Conservation (phyloP, 2,797 vertebrate genomes). For the Linurgus olivaceus region DNA sequence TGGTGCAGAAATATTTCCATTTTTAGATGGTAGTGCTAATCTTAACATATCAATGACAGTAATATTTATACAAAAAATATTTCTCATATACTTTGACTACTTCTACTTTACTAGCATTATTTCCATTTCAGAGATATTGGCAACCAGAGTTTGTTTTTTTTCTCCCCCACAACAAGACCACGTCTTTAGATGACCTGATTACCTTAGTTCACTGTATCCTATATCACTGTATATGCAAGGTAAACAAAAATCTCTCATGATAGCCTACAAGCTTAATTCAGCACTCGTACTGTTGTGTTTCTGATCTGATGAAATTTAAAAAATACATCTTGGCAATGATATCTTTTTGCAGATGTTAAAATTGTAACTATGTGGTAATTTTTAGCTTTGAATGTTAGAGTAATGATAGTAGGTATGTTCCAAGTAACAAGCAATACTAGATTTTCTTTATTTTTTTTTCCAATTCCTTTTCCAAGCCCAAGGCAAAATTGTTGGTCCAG, state of each 20-base stretch:
- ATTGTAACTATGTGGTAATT: neutral
- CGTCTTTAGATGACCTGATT: neutral
- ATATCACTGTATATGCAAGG: neutral
- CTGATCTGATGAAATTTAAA: neutral
- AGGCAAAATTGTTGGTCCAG: neutral
- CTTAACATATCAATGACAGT: neutral
- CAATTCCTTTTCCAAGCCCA: neutral
- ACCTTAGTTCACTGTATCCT: neutral
- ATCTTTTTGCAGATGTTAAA: neutral
- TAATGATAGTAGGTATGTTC: neutral
- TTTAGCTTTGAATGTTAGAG: neutral
- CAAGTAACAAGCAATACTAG: neutral
- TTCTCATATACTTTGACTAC: neutral
- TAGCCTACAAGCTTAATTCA: neutral
- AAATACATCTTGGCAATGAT: neutral
- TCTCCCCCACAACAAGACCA: neutral
- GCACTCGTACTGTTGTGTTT: neutral
- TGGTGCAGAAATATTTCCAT: neutral
- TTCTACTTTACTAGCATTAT: neutral
- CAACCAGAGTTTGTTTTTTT: neutral
- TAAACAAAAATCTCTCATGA: neutral
- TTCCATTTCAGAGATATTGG: neutral
- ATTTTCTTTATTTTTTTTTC: neutral
- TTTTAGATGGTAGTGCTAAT: neutral
- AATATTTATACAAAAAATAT: neutral